Conservation (phyloP, 92 coral and sea anemone species). For the Umimayanthus chanpuru region DNA sequence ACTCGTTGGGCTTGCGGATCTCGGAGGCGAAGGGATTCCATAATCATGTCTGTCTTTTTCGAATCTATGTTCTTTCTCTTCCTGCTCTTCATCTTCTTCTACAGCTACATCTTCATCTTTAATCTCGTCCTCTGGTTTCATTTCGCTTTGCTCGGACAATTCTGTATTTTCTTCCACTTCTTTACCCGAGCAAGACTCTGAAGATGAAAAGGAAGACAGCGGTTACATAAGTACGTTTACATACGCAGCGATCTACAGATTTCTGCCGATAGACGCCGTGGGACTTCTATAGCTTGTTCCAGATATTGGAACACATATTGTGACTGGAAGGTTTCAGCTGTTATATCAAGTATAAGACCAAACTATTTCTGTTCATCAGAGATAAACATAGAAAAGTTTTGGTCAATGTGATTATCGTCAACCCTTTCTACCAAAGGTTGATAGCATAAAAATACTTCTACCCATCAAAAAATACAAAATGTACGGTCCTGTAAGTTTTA, state of each 20-base stretch:
- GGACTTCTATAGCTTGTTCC: neutral
- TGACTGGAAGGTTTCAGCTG: neutral
- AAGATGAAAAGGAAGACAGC: neutral
- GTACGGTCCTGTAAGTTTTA: neutral
- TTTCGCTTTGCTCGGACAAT: slow-evolving; percentile 5
- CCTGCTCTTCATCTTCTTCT: neutral
- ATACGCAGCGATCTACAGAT: neutral
- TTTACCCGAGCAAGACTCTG: neutral
- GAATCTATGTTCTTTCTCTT: neutral
- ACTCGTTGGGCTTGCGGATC: slow-evolving; percentile 26
- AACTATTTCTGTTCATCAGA: neutral
- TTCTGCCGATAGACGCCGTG: neutral
- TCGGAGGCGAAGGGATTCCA: slow-evolving; percentile 34
- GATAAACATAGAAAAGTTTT: neutral
- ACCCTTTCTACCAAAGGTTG: neutral
- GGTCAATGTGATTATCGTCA: neutral
- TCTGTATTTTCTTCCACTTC: neutral
- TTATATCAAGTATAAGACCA: neutral
- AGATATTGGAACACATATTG: slow-evolving; percentile 13
- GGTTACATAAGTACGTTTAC: neutral
- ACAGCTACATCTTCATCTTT: neutral
- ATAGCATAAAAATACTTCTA: neutral
- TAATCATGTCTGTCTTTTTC: slow-evolving; percentile 1
- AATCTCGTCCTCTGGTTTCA: neutral
- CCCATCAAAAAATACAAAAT: neutral